phyloP scores from a whole-genome alignment of 2,797 vertebrate species.

The Tapirus indicus region DNA sequence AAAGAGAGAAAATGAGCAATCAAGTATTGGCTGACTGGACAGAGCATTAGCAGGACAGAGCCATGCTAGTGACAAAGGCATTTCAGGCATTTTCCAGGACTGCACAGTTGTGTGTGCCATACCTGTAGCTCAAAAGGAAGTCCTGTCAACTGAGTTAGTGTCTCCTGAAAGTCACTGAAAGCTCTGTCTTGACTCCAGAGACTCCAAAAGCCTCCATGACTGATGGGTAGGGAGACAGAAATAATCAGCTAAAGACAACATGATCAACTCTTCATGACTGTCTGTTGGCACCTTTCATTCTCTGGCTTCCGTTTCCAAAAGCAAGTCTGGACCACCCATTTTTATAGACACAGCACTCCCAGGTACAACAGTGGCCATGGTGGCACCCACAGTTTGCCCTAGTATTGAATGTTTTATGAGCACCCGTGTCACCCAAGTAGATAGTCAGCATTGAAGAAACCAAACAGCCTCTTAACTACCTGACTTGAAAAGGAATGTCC shows the following conservation, averaged over 20 bases:
- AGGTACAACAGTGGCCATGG: neutral
- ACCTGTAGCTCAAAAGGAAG: neutral
- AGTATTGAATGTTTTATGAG: neutral
- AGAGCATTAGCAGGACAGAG: neutral
- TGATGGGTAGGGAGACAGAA: neutral
- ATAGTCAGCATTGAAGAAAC: neutral
- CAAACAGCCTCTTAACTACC: neutral
- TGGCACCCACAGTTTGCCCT: neutral
- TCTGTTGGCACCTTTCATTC: neutral
- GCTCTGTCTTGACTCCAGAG: neutral
- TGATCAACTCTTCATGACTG: neutral
- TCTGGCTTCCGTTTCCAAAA: constrained; percentile 29
- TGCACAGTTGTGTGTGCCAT: neutral
- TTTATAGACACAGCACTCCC: neutral
- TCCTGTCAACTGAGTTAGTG: neutral
- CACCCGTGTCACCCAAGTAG: neutral
- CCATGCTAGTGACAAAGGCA: neutral
- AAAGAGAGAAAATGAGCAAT: constrained; percentile 3
- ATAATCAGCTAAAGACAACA: neutral
- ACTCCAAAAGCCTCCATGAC: neutral
- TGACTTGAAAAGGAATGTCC: constrained; percentile 38
- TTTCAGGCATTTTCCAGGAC: neutral
- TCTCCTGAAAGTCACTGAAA: neutral
- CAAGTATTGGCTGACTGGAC: neutral
- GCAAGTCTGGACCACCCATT: neutral